Conservation (phyloP, 1,140 invertebrate genomes). For the Caenorhabditis elegans region DNA sequence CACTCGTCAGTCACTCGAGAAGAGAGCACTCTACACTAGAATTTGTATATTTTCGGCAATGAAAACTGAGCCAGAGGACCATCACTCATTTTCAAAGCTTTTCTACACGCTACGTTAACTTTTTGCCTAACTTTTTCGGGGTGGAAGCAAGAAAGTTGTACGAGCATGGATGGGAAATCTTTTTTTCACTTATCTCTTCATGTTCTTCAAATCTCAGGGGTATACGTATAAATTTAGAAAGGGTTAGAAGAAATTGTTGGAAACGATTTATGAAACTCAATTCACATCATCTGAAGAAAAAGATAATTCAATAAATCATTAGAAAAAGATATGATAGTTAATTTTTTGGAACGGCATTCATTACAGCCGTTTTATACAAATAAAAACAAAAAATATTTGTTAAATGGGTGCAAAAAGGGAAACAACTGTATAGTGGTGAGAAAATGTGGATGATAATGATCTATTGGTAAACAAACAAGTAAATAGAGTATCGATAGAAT, state of each 20-base stretch:
- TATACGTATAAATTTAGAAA: neutral
- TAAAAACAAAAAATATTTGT: neutral
- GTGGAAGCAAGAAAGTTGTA: neutral
- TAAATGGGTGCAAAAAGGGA: neutral
- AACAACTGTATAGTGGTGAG: neutral
- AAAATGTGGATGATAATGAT: neutral
- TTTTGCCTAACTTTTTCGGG: neutral
- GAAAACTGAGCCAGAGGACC: neutral
- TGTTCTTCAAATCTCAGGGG: neutral
- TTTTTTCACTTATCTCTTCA: neutral
- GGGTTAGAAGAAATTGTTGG: neutral
- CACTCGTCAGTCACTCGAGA: slow-evolving; percentile 12
- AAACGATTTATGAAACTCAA: too few relatives aligned
- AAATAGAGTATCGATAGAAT: neutral
- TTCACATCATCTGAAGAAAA: too few relatives aligned
- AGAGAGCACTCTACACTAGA: neutral
- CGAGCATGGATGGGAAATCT: neutral
- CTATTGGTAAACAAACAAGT: neutral
- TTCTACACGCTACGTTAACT: slow-evolving; percentile 30
- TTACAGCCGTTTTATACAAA: neutral
- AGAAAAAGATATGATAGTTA: too few relatives aligned
- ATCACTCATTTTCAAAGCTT: slow-evolving; percentile 11
- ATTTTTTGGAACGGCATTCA: neutral
- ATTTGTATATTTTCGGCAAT: slow-evolving; percentile 25
- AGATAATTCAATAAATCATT: too few relatives aligned